Conservation (phyloP, 2,113 vertebrate genomes). For the Myocastor coypus region DNA sequence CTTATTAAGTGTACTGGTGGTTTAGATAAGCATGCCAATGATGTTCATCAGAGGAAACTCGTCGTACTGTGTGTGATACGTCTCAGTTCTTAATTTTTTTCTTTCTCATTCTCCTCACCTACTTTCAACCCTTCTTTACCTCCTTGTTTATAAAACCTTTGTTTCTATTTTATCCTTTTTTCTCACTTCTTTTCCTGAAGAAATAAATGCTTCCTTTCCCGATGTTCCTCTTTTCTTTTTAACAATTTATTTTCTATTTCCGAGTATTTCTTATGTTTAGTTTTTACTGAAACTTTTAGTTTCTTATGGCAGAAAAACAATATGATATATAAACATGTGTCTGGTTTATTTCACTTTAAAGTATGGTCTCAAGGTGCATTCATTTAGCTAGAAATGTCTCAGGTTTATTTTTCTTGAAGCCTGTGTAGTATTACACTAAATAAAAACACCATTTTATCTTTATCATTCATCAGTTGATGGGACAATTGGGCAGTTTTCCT, state of each 20-base stretch:
- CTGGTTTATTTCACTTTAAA: background rate
- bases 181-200: background rate
- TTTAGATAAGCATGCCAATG: background rate
- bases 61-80: background rate
- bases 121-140: background rate
- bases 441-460: background rate
- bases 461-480: background rate
- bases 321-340: background rate
- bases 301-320: background rate
- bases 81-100: background rate
- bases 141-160: background rate
- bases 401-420: background rate
- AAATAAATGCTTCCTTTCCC: background rate
- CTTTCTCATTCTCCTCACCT: background rate
- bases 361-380: background rate
- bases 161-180: background rate
- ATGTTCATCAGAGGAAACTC: background rate
- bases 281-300: background rate
- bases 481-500: background rate
- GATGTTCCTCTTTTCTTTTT: background rate
- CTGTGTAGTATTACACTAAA: background rate
- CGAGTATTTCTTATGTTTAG: background rate
- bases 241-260: background rate
- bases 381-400: background rate
- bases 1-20: background rate